A percentile compares a stretch with the other conserved stretches of the same genome.
Conservation (phyloP, 2,797 vertebrate genomes). For the Coregonus ussuriensis region DNA sequence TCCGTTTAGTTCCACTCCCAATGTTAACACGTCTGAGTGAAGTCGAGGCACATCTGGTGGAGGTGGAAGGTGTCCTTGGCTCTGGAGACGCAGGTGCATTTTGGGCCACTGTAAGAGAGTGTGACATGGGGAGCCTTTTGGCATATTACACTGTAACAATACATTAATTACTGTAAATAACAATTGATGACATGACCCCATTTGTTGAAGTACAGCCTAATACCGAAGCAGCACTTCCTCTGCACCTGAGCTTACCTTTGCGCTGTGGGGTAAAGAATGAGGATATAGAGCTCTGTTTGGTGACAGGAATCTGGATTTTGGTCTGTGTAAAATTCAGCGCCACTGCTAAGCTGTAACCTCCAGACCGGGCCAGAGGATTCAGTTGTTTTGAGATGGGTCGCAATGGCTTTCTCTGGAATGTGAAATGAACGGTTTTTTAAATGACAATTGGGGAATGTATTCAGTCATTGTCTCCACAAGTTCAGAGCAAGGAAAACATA, state of each 20-base stretch:
- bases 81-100: slow-evolving; percentile 51
- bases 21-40: neutral
- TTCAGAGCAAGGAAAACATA: neutral
- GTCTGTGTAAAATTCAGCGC: slow-evolving; percentile 81
- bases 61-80: slow-evolving; percentile 23
- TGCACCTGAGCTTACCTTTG: slow-evolving; percentile 52
- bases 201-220: neutral
- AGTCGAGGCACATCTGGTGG: slow-evolving; percentile 14
- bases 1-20: slow-evolving; percentile 52
- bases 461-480: neutral
- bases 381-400: slow-evolving; percentile 74
- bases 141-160: neutral
- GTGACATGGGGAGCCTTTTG: neutral
- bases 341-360: slow-evolving; percentile 67
- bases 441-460: neutral
- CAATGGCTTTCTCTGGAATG: slow-evolving; percentile 59
- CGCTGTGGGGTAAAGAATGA: slow-evolving; percentile 75
- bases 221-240: slow-evolving; percentile 13
- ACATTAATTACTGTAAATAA: neutral
- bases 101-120: slow-evolving; percentile 53
- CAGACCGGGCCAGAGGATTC: slow-evolving; percentile 65
- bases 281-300: slow-evolving; percentile 83
- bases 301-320: slow-evolving; percentile 65
- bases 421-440: neutral
- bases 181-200: too few relatives aligned